These are phyloP conservation scores for Gymnorhina tibicen DNA, from an alignment of 2,113 vertebrate species.

Conservation along the genomic window DNA sequence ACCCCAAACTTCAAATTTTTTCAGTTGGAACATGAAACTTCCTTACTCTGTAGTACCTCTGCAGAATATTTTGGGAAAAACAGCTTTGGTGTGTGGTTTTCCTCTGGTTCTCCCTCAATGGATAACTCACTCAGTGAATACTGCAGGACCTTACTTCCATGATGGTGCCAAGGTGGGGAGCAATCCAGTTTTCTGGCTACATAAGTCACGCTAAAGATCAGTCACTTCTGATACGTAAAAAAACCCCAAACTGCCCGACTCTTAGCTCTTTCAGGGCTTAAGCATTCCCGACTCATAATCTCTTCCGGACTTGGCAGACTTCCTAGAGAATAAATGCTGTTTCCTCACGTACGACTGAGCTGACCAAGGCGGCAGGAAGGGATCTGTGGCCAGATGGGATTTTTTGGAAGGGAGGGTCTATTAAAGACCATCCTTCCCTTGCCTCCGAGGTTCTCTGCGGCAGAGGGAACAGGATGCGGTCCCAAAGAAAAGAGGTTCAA, in stretches of 20 bases:
- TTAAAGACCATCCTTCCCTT: background rate
- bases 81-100: background rate
- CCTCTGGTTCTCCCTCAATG: background rate
- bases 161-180: background rate
- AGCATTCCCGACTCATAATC: background rate
- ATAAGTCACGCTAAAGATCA: background rate
- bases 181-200: background rate
- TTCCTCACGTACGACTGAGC: rapidly evolving
- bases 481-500: background rate
- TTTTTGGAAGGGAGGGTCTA: background rate
- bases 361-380: background rate
- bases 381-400: background rate
- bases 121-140: background rate
- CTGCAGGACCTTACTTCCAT: rapidly evolving
- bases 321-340: background rate
- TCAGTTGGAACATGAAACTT: background rate
- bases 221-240: background rate
- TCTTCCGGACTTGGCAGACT: background rate
- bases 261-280: background rate
- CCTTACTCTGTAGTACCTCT: background rate
- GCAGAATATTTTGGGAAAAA: background rate
- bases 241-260: background rate
- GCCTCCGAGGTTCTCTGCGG: background rate
- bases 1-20: background rate
- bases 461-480: background rate